Conservation (phyloP, 1,140 invertebrate genomes). For the Drosophila melanogaster region DNA sequence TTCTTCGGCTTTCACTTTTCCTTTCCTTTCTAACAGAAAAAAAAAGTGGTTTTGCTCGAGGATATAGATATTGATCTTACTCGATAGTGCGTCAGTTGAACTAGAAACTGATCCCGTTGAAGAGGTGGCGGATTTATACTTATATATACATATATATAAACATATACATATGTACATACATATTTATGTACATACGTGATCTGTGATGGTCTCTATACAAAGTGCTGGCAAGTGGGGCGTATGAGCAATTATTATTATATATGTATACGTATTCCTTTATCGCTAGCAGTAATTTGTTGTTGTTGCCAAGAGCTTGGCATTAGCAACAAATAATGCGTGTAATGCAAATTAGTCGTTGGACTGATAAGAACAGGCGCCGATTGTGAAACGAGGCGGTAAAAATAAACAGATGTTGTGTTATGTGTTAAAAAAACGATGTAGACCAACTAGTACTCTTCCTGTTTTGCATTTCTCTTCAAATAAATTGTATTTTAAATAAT, state of each 20-base stretch:
- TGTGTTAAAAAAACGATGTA: background rate
- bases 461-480: too few species aligned
- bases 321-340: constrained; percentile 22
- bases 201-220: background rate
- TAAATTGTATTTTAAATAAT: background rate
- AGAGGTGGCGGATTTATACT: constrained; percentile 29
- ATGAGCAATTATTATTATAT: constrained; percentile 37
- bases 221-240: constrained; percentile 54
- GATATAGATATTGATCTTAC: constrained; percentile 11
- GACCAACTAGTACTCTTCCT: constrained; percentile 6
- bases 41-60: background rate
- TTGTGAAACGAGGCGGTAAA: constrained; percentile 15
- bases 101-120: constrained; percentile 50
- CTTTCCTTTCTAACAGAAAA: background rate
- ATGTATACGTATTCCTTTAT: constrained; percentile 2
- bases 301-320: background rate
- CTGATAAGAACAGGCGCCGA: constrained; percentile 17
- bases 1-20: constrained; percentile 16
- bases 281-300: constrained; percentile 40
- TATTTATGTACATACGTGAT: too few species aligned
- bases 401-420: constrained; percentile 22
- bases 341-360: constrained; percentile 25
- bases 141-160: background rate
- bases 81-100: constrained; percentile 25
- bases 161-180: background rate